phyloP scores from a whole-genome alignment of 2,797 vertebrate species.

The Halcyon leucocephala region DNA sequence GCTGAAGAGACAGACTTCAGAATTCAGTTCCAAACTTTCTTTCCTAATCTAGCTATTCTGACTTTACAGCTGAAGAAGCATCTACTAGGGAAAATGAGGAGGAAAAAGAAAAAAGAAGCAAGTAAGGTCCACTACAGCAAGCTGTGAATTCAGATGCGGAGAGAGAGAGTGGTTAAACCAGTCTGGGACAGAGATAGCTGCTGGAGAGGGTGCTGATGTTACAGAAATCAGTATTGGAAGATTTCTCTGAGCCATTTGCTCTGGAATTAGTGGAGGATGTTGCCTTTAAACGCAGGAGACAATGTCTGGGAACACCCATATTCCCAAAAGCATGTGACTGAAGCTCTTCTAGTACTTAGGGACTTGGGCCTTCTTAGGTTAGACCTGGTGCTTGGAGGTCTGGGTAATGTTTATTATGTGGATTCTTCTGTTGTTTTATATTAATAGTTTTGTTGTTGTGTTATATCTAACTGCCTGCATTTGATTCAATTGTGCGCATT shows the following conservation, averaged over 20 bases:
- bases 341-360: neutral
- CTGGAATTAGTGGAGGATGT: conserved; percentile 11
- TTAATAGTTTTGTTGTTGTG: neutral
- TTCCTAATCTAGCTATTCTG: neutral
- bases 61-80: neutral
- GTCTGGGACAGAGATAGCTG: neutral
- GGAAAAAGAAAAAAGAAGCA: neutral
- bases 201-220: neutral
- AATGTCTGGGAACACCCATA: neutral
- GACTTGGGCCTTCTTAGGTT: neutral
- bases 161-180: neutral
- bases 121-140: neutral
- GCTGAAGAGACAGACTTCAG: neutral
- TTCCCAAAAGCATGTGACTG: neutral
- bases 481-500: neutral
- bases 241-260: neutral
- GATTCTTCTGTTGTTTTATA: neutral
- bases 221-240: neutral
- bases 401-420: neutral
- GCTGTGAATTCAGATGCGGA: neutral
- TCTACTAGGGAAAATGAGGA: neutral
- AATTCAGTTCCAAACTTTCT: neutral
- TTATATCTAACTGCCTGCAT: neutral
- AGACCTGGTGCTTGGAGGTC: neutral
- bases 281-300: neutral